Base-by-base conservation (phyloP, 2,888 invertebrate genomes). In the Dynastes grantii region DNA sequence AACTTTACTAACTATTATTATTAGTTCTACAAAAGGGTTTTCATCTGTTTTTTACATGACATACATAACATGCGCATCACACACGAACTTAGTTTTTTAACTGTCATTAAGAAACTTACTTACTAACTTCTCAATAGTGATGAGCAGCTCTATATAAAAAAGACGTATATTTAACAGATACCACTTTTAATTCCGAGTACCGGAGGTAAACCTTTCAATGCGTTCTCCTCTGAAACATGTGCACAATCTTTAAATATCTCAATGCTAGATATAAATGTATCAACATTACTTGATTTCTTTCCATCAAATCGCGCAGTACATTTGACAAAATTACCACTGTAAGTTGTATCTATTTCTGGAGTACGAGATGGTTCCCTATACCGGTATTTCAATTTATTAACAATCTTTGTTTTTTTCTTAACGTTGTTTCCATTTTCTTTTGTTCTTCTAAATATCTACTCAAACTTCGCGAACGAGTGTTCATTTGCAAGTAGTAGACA, bases 241-340 rank as follows among this genome's bases (percentile, higher is more conserved):
- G 55, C 71, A 53, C 75, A 58, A 37, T 61, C 58, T 22, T 22
- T 22, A 22, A 22, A 22, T 22, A 22, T 22, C 22, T 22, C 22
- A 22, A 22, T 22, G 22, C 22, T 22, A 22, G 29, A 29, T 29
- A 55, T 13, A 58, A 63, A 58, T 61, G 40, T 40, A 6, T 75
- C 75, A 2, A 75, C 61, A 64, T 76, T 76, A 16, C 63, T 40
- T 2, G n/a, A 27, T 63, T 76, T 64, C 37, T 58, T 58, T 9
- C 5, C 2, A 22, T n/a, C 37, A 75, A 55, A 58, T 61, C 75
- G n/a, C 3, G 37, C 22, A 63, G 40, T 76, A 29, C 76, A 76
- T n/a, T 49, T 63, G 8, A 29, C 64, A 76, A 76, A 76, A 22
- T 27, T n/a, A 53, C 75, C 75, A 45, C 6, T 45, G 6, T 29